These are phyloP conservation scores for Ophthalmolycus amberensis DNA, from an alignment of 2,113 vertebrate species.

Conservation along the genomic window DNA sequence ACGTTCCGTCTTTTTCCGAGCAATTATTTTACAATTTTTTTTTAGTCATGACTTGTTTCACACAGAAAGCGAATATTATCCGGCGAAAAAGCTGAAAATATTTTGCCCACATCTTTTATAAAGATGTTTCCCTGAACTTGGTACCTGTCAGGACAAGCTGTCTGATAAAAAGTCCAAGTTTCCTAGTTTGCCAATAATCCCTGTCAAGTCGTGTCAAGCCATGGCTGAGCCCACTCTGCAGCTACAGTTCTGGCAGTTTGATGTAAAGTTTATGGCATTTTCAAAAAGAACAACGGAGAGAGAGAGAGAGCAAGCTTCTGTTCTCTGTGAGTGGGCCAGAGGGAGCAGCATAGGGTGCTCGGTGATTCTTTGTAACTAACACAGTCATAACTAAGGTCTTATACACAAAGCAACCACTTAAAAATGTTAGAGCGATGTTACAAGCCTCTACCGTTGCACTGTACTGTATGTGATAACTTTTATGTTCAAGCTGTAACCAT, in stretches of 20 bases:
- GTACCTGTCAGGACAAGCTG: conserved; percentile 43
- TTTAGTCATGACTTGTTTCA: neutral
- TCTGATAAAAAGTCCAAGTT: conserved; percentile 43
- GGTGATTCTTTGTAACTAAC: conserved; percentile 7
- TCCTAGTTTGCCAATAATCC: conserved; percentile 41
- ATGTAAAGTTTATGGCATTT: conserved; percentile 41
- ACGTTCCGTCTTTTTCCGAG: neutral
- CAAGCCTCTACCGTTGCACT: neutral
- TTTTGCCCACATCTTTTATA: conserved; percentile 27
- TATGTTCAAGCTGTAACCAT: neutral
- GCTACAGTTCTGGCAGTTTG: conserved; percentile 19
- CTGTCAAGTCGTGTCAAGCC: conserved; percentile 32
- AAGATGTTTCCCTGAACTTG: conserved; percentile 17
- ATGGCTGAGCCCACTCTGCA: neutral
- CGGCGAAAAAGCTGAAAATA: neutral
- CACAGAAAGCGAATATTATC: neutral
- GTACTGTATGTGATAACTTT: neutral
- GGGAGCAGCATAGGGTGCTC: conserved; percentile 25
- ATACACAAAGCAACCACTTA: neutral
- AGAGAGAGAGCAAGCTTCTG: conserved; percentile 19
- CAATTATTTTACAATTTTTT: neutral
- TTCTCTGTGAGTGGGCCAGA: conserved; percentile 10
- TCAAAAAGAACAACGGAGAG: neutral
- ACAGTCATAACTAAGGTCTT: neutral
- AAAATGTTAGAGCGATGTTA: neutral